These are phyloP conservation scores for Alaudala cheleensis DNA, from an alignment of 2,113 vertebrate genomes.

Conservation along the genomic window DNA sequence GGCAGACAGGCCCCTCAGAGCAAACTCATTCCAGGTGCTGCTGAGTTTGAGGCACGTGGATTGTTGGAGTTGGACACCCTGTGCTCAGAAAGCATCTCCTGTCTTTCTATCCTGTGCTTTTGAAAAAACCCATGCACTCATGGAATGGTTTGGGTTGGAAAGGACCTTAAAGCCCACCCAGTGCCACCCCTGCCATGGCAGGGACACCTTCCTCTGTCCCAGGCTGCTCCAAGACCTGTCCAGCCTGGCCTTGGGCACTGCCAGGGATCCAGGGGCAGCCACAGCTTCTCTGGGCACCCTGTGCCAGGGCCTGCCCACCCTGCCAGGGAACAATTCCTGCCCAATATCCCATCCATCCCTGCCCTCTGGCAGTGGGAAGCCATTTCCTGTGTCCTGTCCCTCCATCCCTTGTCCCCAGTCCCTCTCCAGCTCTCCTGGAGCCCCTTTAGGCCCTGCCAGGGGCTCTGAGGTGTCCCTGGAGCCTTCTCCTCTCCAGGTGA, in stretches of 20 bases:
- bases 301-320: not conserved
- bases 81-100: not conserved
- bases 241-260: fast-evolving
- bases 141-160: not conserved
- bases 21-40: not conserved
- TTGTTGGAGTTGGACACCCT: not conserved
- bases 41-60: not conserved
- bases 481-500: not conserved
- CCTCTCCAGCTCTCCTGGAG: not conserved
- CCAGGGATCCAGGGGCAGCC: not conserved
- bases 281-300: not conserved
- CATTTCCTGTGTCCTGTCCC: not conserved
- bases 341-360: not conserved
- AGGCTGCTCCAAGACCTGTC: fast-evolving
- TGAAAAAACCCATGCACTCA: not conserved
- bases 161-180: fast-evolving
- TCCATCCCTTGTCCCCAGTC: not conserved
- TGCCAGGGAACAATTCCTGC: fast-evolving
- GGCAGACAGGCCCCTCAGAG: not conserved
- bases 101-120: not conserved
- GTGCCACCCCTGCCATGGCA: not conserved
- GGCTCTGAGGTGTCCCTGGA: not conserved
- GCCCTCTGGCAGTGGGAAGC: not conserved
- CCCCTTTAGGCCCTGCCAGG: fast-evolving
- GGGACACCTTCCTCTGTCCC: fast-evolving